Base-by-base conservation (phyloP, 1,140 invertebrate species). In the Bombus vancouverensis region DNA sequence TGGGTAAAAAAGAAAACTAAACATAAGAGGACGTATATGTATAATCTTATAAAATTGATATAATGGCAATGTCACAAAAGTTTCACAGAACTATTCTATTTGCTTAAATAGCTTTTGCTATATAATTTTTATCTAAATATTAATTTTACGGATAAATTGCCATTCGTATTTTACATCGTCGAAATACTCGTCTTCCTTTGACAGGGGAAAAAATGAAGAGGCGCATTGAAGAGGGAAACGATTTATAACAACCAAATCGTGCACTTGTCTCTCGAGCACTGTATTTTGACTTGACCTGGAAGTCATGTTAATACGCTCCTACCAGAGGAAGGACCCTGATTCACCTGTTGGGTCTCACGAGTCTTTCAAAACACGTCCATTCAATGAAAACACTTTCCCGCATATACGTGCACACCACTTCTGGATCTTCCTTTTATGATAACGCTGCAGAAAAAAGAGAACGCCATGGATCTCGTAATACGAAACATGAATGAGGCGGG, bases 341-440 rank as follows among this genome's bases (percentile, higher is more conserved):
- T 89, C 88, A 85, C 84, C 85, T 88, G 86, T 89, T 76, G 22
- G 74, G 39, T 74, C 83, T 59, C 75, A 89, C 66, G 68, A 70
- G 83, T 86, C 76, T 79, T 82, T 86, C 81, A 71, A 82, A 70
- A 79, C 65, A 59, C 42, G 28, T 32, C 25, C 39, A 70, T 87
- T 80, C 34, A 81, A 81, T 39, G 65, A 81, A 77, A 87, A 89
- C 71, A 59, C 68, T 88, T 85, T 81, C 68, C 72, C 74, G 44
- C 34, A 47, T 53, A 59, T 70, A 28, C 10, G 1, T 18, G 34
- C 6, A 28, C 53, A 8, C 76, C 18, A 1, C 32, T n/a, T 68
- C 59, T 74, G 15, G n/a, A 84, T 66, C 73, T 77, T 47, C n/a
- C 8, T 39, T 76, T 66, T 32, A 32, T 12, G 57, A 75, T 47